Evolutionary conservation across 2,797 vertebrate species (phyloP), one percentile per base, ranked within the genome.

Genomic region (Acridotheres tristis): DNA sequence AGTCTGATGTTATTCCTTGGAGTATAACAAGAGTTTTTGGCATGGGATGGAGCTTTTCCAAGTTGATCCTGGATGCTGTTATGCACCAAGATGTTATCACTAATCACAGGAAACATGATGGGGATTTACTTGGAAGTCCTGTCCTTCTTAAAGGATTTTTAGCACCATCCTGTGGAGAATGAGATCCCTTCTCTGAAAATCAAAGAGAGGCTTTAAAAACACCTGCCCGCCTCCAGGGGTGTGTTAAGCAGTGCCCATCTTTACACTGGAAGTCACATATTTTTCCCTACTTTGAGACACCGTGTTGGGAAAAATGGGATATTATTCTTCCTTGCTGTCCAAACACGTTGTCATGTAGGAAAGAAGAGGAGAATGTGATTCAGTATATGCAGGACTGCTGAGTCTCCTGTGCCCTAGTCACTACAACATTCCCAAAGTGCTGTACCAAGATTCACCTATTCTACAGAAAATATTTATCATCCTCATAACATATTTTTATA

Each of bases 101-200:
- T 67, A 17, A 51, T 67, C 22, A 4, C 1, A 23, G 67, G 83
- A 82, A 82, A 50, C 0, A 1, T 15, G 21, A 4, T 4, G 22
- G 65, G 78, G 67, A 79, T 26, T 78, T 54, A 26, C 16, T 16
- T 47, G 27, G 51, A 71, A 84, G 71, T 26, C 30, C 32, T 45
- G 53, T 38, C 48, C 55, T 91, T 91, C 94, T 79, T 92, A 82
- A 88, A 91, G 77, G 94, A 95, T 89, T 94, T 95, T 94, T 96
- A 96, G 94, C 95, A 95, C 94, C 96, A 97, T 96, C 96, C 94
- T 96, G 89, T 96, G 94, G 91, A 95, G 94, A 85, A 65, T 4
- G 16, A 96, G 55, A 25, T 86, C 63, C 67, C 59, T 91, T 69
- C 71, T 79, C 77, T 50, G 32, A 30, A 83, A 90, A 88, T 50